Conservation (phyloP, 2,797 vertebrate genomes). For the Argyrosomus regius region DNA sequence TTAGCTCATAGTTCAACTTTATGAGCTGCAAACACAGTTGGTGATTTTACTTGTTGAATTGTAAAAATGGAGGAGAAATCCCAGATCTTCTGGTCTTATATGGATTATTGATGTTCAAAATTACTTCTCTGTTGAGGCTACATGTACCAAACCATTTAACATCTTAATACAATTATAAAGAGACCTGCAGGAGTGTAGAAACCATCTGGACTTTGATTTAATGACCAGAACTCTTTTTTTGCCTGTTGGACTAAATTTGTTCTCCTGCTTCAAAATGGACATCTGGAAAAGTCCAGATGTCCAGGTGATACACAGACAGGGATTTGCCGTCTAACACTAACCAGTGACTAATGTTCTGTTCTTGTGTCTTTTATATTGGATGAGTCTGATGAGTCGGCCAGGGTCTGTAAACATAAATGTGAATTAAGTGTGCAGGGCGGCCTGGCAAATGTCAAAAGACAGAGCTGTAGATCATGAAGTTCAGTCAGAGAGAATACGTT, state of each 20-base stretch:
- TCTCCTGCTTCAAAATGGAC: constrained; percentile 26
- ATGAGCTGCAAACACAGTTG: too few relatives aligned
- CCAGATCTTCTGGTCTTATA: not conserved
- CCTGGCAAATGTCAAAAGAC: constrained; percentile 31
- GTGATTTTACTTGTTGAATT: not conserved
- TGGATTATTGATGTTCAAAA: not conserved
- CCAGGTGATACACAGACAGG: constrained; percentile 32
- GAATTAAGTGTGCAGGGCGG: not conserved
- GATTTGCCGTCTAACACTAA: constrained; percentile 19
- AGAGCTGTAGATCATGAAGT: constrained; percentile 12
- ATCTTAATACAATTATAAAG: constrained; percentile 51
- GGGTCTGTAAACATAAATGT: constrained; percentile 23
- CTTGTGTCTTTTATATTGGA: constrained; percentile 25
- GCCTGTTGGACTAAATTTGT: constrained; percentile 29
- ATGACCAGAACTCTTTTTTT: constrained; percentile 26
- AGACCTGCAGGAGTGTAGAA: constrained; percentile 13
- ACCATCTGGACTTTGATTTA: constrained; percentile 61
- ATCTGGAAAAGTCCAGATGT: constrained; percentile 45
- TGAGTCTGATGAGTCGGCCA: not conserved
- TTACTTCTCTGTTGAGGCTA: not conserved
- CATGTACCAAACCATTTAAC: constrained; percentile 35
- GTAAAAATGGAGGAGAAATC: not conserved
- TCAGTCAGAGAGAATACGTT: not conserved
- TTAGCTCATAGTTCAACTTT: too few relatives aligned
- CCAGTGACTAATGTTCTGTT: constrained; percentile 30